Evolutionary conservation across 64 coral and sea anemone genomes (phyloP).

Genomic region (Hydrozoanthus tunicans): DNA sequence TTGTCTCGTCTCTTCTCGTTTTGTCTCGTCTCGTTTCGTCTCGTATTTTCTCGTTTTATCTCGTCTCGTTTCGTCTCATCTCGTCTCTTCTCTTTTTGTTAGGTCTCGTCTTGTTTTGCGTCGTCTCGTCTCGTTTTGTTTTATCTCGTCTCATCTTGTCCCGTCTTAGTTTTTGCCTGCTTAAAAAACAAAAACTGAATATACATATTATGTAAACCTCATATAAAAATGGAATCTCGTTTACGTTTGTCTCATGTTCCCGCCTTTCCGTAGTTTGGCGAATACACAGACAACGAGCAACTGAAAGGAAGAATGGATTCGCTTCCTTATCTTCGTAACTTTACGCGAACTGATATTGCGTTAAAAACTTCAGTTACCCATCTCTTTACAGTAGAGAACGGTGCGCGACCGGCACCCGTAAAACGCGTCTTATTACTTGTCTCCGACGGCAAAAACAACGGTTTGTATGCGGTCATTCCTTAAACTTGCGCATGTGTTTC

Average conservation of each 20-base stretch:
- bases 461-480: neutral
- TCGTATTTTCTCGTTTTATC: no score
- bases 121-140: no score
- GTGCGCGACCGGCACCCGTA: constrained; percentile 6
- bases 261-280: constrained; percentile 1
- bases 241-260: neutral
- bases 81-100: no score
- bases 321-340: constrained; percentile 14
- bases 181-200: no score
- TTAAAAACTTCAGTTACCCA: neutral
- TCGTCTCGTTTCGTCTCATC: no score
- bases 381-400: constrained; percentile 4
- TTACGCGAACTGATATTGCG: neutral
- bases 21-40: no score
- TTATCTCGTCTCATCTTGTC: no score
- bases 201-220: no score
- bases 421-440: constrained; percentile 31
- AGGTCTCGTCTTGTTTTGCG: no score
- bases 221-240: no score
- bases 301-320: neutral
- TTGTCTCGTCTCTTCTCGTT: no score
- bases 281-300: constrained; percentile 1
- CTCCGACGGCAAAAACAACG: constrained; percentile 35
- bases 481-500: neutral
- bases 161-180: no score